Evolutionary conservation across 1,140 invertebrate species (phyloP), one percentile per base, ranked within the genome.

Genomic region (Nymphalis io): DNA sequence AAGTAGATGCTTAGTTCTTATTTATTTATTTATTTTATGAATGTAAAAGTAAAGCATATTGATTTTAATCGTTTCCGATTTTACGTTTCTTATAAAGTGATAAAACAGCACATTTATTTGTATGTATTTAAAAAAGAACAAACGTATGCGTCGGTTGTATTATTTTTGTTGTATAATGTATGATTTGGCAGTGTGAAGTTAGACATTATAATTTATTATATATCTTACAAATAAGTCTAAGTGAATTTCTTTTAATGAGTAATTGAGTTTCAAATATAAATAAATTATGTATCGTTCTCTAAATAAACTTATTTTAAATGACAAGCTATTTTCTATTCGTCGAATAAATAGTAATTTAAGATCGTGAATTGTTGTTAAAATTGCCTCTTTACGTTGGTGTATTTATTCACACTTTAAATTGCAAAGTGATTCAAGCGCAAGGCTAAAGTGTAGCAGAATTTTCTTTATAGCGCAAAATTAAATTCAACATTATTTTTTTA

Each of bases 371-470:
- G 33, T 57, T 55, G 51, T 51, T 53, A 57, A 38, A 66, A 66
- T 66, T 66, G 40, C 39, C 27, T 58, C 44, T 58, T 33, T 38
- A 59, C 53, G 27, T 58, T 21, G 21, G 11, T 10, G 23, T 66
- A 66, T 66, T 58, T 58, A 58, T 58, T 27, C n/a, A 44, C 39
- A 46, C 23, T 66, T 66, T 40, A 59, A 66, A 46, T 66, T 59
- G 42, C 23, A 53, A 62, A 46, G 2, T 62, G 15, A 18, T 62
- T 55, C 51, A 55, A 55, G 23, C 20, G 21, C 13, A 27, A 55
- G 11, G 51, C 12, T n/a, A 15, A 44, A 44, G 40, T 44, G n/a
- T 44, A 44, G 12, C 40, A 44, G 13, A 44, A 44, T 33, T 33
- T 44, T 44, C 40, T 44, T 44, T 44, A n/a, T 44, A 8, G 40